phyloP scores from a whole-genome alignment of 2,113 vertebrate genomes.

The Hepsetus odoe region DNA sequence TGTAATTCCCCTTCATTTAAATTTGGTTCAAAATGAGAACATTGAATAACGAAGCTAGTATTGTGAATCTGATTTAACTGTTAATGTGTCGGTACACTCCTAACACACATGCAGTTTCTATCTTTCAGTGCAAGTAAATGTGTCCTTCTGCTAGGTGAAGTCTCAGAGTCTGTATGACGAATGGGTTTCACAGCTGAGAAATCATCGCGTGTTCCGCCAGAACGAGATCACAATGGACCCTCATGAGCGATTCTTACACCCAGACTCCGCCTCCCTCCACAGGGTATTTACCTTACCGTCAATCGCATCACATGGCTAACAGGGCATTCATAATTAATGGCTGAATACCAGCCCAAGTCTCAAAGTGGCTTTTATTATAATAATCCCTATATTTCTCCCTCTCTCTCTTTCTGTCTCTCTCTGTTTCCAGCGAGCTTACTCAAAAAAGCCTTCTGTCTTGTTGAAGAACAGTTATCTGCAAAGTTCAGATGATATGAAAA shows the following conservation, averaged over 20 bases:
- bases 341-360: too few species aligned
- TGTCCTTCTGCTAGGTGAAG: conserved; percentile 80
- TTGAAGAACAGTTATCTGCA: conserved; percentile 86
- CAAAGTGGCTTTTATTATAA: too few species aligned
- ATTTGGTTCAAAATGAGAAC: too few species aligned
- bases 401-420: background rate
- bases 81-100: background rate
- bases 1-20: too few species aligned
- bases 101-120: conserved; percentile 1
- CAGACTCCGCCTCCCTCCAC: conserved; percentile 72
- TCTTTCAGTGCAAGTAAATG: background rate
- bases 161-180: conserved; percentile 88
- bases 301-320: background rate
- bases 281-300: conserved; percentile 74
- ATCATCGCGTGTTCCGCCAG: conserved; percentile 91
- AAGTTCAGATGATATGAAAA: conserved; percentile 91
- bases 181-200: conserved; percentile 90
- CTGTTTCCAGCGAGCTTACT: conserved; percentile 70
- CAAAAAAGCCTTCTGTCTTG: conserved; percentile 82
- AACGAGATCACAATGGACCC: conserved; percentile 94
- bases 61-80: too few species aligned
- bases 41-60: too few species aligned
- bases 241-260: conserved; percentile 79
- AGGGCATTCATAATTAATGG: background rate
- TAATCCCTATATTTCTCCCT: background rate